These are phyloP conservation scores for Solea senegalensis DNA, from an alignment of 2,113 vertebrate species.

Conservation along the genomic window DNA sequence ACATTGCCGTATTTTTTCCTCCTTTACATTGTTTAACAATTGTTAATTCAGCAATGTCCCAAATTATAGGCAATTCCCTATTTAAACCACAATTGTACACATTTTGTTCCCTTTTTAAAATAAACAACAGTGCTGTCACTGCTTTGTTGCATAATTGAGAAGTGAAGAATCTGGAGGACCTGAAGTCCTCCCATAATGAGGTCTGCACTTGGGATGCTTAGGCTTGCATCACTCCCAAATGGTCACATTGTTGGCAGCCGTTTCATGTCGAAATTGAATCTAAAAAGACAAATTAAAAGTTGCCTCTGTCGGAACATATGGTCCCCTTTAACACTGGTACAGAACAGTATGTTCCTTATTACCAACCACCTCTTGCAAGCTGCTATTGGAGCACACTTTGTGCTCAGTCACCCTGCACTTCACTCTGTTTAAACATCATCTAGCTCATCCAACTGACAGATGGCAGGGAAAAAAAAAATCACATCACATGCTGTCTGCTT, in stretches of 20 bases:
- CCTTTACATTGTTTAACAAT: no score
- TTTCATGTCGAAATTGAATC: not conserved
- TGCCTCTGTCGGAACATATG: not conserved
- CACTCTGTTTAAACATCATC: constrained; percentile 14
- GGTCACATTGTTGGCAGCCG: not conserved
- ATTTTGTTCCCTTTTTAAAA: no score
- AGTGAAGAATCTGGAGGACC: no score
- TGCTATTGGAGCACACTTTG: not conserved
- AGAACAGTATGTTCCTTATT: not conserved
- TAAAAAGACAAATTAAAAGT: not conserved
- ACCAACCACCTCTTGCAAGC: not conserved
- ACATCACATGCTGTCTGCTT: not conserved
- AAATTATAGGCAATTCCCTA: no score
- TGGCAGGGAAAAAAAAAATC: not conserved
- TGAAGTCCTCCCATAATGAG: not conserved
- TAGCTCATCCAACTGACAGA: constrained; percentile 7
- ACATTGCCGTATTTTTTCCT: no score
- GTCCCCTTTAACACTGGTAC: not conserved
- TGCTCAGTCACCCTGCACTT: not conserved
- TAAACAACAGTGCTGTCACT: no score
- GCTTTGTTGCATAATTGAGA: no score
- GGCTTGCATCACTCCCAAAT: not conserved
- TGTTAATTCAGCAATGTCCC: no score
- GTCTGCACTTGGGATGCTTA: not conserved
- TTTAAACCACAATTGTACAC: no score